Base-by-base conservation (phyloP, 2,113 vertebrate species). In the Ophiodon elongatus region DNA sequence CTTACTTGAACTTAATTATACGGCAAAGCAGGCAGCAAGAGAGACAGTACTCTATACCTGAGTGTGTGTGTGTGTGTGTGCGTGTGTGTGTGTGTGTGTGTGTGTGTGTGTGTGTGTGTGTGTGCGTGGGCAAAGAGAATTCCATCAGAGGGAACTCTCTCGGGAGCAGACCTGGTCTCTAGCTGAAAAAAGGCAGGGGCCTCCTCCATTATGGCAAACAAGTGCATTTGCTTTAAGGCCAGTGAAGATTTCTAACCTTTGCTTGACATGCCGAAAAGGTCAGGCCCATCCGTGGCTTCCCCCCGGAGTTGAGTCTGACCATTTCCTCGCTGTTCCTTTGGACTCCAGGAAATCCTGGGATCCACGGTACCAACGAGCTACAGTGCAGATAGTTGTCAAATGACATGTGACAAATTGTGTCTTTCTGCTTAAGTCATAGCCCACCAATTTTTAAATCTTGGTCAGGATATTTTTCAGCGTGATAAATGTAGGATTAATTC, bases 211-310 rank as follows among this genome's bases (percentile, higher is more conserved):
- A 95, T 92, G 89, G 93, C 91, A 95, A 95, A 94, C 94, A 90
- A 95, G 93, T 94, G 91, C 92, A 91, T 95, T 94, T 94, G 93
- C 92, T 96, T 95, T 93, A 94, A 94, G 94, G 95, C 94, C 94
- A 95, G 91, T 92, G 89, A 93, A 95, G 93, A 95, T 95, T 96
- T 95, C 94, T 96, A 94, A 96, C 95, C 95, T 96, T 96, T 96
- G 94, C 88, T 86, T 96, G 95, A 95, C 95, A 94, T 91, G 78
- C 78, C 21, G 90, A 92, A 95, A 96, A 96, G 94, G 95, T 95
- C 94, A 95, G 86, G 88, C 87, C 89, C 90, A 93, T 94, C 91
- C 60, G 27, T 67, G 88, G 91, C 82, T 70, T 91, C 88, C 88
- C 88, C 80, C 85, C 27, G 87, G 89, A 95, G 91, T 85, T 82